Evolutionary conservation across 1,140 invertebrate genomes (phyloP), one percentile per base, ranked within the genome.

Genomic region (Rhagoletis pomonella): DNA sequence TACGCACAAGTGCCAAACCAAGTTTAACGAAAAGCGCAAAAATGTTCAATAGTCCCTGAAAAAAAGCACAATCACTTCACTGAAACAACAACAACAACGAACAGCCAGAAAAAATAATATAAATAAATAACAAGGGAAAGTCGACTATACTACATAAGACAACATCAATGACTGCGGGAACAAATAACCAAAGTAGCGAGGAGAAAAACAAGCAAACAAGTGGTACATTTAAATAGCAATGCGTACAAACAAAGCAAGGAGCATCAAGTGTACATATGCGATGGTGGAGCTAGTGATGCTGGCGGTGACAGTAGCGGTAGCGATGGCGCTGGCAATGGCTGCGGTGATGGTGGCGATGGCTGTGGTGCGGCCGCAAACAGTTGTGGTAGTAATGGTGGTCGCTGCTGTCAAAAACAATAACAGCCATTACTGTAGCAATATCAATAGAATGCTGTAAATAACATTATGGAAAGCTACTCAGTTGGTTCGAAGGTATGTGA

Each of bases 321-420:
- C 1, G 73, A 4, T 7, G 50, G 12, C 44, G 39, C 10, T 3
- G 17, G 12, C 14, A 17, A 3, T 67, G 64, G 3, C 2, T 2
- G 29, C 64, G 64, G 19, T 65, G 64, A 19, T 12, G 39, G 64
- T 65, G 17, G 64, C 19, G 17, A 4, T 65, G 64, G 29, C 19
- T 19, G 14, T 39, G 60, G 60, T 62, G 69, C 42, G 47, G 14
- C 42, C 44, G 4, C 4, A 19, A 4, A 55, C 50, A 81, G 47
- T 47, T 29, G 73, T 81, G 73, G 44, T 81, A 10, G 50, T 81
- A 1, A 55, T 55, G n/a, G 73, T 42, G 73, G 73, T 81, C 29
- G 42, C 50, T 81, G 73, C 73, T 81, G 47, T 81, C 73, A 81
- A 19, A 81, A 81, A 9, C 44, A 81, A 81, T 81, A 58, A 55